Evolutionary conservation across 1,140 invertebrate genomes (phyloP).

Genomic region (Rhizoglyphus robini): DNA sequence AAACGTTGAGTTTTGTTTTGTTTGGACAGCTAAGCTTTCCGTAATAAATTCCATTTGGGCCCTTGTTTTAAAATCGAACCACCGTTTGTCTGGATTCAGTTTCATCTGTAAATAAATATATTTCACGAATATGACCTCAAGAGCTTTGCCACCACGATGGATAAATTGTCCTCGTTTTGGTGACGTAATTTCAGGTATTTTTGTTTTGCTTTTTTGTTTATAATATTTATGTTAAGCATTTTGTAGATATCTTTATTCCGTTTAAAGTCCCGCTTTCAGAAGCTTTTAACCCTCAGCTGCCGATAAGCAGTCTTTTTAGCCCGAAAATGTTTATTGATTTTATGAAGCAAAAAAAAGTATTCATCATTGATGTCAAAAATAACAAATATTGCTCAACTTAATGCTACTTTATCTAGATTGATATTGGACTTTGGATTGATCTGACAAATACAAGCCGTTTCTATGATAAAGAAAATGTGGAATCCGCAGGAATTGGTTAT

Average conservation of each 20-base stretch:
- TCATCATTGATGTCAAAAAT: conserved; percentile 15
- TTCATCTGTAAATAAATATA: no score
- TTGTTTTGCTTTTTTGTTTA: background rate
- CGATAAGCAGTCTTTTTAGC: conserved; percentile 60
- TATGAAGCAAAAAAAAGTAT: conserved; percentile 54
- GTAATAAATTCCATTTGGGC: background rate
- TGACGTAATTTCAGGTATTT: conserved; percentile 53
- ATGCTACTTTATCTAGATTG: conserved; percentile 47
- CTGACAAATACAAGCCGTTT: conserved; percentile 87
- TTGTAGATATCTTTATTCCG: conserved; percentile 46
- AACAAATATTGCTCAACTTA: background rate
- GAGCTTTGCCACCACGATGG: conserved; percentile 64
- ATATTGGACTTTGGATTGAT: conserved; percentile 88
- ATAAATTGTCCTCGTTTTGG: conserved; percentile 76
- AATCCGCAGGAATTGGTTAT: conserved; percentile 52
- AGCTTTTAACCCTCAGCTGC: conserved; percentile 62
- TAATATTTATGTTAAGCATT: conserved; percentile 31
- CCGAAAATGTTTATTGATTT: conserved; percentile 64
- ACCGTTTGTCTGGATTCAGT: background rate
- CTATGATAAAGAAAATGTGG: conserved; percentile 63
- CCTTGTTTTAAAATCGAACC: background rate
- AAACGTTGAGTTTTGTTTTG: background rate
- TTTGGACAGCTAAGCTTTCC: background rate
- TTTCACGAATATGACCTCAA: background rate
- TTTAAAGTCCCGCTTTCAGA: conserved; percentile 79